A percentile compares a stretch with the other conserved stretches of the same genome.
Evolutionary conservation across 2,113 vertebrate species (phyloP).

Genomic region (Phyllopteryx taeniolatus): DNA sequence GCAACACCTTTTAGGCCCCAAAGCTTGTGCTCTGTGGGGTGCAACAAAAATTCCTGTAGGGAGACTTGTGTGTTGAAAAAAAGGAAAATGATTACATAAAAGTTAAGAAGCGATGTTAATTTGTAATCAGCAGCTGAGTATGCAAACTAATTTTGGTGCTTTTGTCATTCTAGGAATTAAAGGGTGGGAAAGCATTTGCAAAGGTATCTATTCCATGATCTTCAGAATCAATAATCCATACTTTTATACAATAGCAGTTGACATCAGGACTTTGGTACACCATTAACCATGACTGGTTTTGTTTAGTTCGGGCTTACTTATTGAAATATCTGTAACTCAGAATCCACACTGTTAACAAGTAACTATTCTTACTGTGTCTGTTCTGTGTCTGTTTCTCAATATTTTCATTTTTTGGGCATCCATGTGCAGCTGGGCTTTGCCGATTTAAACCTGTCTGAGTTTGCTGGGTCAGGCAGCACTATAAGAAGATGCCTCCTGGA

Average conservation of each 20-base stretch:
- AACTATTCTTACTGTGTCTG: slow-evolving; percentile 21
- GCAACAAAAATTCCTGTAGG: neutral
- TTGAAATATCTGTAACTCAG: slow-evolving; percentile 34
- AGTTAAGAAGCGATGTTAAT: slow-evolving; percentile 6
- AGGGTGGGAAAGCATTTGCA: slow-evolving; percentile 91
- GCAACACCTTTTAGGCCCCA: neutral
- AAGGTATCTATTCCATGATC: slow-evolving; percentile 78
- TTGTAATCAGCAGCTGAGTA: slow-evolving; percentile 8
- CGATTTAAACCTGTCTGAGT: slow-evolving; percentile 94
- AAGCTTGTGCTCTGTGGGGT: neutral
- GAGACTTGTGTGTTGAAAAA: neutral
- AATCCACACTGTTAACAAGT: slow-evolving; percentile 36
- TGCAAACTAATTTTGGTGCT: slow-evolving; percentile 12
- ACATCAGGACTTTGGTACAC: slow-evolving; percentile 10
- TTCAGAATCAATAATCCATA: neutral
- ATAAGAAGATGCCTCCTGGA: slow-evolving; percentile 90
- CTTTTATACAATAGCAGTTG: slow-evolving; percentile 6
- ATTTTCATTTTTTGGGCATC: neutral
- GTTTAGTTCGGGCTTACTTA: slow-evolving; percentile 37
- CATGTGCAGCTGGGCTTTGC: slow-evolving; percentile 89
- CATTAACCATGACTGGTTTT: slow-evolving; percentile 14
- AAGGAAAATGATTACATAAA: slow-evolving; percentile 6
- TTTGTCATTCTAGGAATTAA: slow-evolving; percentile 82
- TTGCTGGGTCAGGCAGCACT: slow-evolving; percentile 91
- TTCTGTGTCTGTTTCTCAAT: neutral